A percentile compares a stretch with the other conserved stretches of the same genome.
Conservation (phyloP, 2,113 vertebrate species). For the Protobothrops flavoviridis region DNA sequence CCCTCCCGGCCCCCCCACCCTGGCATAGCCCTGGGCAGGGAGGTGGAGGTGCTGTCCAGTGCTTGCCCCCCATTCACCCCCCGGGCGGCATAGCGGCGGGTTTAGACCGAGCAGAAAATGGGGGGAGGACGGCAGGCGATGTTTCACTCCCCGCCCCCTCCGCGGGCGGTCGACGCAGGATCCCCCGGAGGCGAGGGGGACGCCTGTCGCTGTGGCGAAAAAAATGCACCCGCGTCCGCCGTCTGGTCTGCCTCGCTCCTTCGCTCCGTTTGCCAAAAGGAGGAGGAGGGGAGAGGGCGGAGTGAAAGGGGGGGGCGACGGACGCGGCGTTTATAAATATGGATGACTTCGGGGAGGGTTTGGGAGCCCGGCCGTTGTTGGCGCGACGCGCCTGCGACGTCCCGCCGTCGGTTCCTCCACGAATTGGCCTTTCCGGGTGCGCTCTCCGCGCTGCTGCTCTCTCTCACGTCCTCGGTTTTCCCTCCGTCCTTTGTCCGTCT, state of each 20-base stretch:
- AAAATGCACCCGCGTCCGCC: background rate
- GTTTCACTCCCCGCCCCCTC: background rate
- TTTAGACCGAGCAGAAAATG: background rate
- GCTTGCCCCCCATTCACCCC: slow-evolving; percentile 45
- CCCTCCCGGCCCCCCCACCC: slow-evolving; percentile 21
- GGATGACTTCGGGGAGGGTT: slow-evolving; percentile 19
- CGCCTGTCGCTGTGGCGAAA: background rate
- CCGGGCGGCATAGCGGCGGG: slow-evolving; percentile 40
- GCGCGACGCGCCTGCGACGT: background rate
- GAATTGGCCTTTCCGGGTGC: background rate
- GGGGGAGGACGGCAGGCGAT: background rate
- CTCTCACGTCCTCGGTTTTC: background rate
- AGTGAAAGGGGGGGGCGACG: background rate
- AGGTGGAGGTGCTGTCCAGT: slow-evolving; percentile 11
- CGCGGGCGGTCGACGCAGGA: background rate
- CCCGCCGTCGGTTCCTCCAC: background rate
- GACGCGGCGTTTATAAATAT: slow-evolving; percentile 11
- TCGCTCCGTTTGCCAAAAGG: slow-evolving; percentile 12
- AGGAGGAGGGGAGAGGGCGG: background rate
- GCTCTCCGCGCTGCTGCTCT: background rate
- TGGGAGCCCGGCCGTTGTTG: background rate
- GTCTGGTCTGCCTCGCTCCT: background rate
- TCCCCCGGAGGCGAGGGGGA: background rate
- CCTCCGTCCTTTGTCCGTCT: background rate
- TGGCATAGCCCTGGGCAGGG: slow-evolving; percentile 37